Conservation (phyloP, 2,113 vertebrate species). For the Silurus glanis region DNA sequence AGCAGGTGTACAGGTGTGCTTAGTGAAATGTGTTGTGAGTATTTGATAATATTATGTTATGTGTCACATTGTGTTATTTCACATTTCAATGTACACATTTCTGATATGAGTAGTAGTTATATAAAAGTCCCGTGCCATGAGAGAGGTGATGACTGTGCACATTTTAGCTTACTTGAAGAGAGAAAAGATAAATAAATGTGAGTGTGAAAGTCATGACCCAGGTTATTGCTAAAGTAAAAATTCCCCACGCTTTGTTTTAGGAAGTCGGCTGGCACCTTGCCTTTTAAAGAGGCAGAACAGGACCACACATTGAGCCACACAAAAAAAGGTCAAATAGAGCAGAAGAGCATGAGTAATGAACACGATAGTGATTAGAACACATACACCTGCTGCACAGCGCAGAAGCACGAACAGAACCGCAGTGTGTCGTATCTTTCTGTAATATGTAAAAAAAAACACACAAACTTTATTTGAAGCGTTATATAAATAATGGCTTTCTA, state of each 20-base stretch:
- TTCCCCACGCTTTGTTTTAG: conserved; percentile 4
- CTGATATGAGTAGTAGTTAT: background rate
- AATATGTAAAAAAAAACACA: background rate
- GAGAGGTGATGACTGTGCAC: background rate
- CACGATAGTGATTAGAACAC: background rate
- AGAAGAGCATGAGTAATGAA: conserved; percentile 25
- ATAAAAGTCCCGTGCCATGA: background rate
- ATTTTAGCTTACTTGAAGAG: conserved; percentile 27
- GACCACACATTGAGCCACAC: background rate
- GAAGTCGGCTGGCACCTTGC: conserved; percentile 16
- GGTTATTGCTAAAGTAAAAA: conserved; percentile 12
- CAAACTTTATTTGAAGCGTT: background rate
- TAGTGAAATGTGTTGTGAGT: background rate
- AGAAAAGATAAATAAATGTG: conserved; percentile 22
- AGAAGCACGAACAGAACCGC: background rate
- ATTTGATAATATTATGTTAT: background rate
- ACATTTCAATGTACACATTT: background rate
- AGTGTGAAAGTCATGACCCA: conserved; percentile 7
- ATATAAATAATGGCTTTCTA: conserved; percentile 3
- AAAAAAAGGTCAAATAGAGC: background rate
- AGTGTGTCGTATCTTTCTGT: background rate
- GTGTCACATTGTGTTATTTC: background rate
- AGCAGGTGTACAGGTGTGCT: background rate
- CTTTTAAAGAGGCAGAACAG: conserved; percentile 14
- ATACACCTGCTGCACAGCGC: conserved; percentile 5